These are phyloP conservation scores for Kobus ellipsiprymnus DNA, from an alignment of 2,113 vertebrate genomes.

Conservation along the genomic window DNA sequence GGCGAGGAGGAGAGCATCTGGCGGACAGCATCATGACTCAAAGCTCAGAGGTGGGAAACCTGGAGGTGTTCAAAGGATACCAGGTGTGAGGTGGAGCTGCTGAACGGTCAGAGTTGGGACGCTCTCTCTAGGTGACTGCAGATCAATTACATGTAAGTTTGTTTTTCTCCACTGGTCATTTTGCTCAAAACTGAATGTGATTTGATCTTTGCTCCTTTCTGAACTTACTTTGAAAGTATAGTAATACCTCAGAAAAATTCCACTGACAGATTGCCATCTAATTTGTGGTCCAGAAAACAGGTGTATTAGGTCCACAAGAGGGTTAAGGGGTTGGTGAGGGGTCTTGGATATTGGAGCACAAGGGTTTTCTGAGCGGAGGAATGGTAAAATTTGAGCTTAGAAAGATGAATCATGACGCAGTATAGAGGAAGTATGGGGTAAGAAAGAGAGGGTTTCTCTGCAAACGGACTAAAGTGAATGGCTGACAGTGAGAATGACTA, in stretches of 20 bases:
- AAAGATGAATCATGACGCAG: background rate
- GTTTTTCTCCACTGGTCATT: background rate
- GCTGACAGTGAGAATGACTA: accelerated
- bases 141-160: background rate
- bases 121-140: background rate
- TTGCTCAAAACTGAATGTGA: background rate
- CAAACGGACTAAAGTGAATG: background rate
- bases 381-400: background rate
- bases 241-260: background rate
- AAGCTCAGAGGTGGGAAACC: background rate
- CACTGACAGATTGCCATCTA: background rate
- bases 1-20: background rate
- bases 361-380: background rate
- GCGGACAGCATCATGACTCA: background rate
- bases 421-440: background rate
- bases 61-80: background rate
- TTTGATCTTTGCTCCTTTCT: background rate
- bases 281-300: background rate
- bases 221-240: background rate
- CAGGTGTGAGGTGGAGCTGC: background rate
- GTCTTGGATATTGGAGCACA: background rate
- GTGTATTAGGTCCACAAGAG: too few relatives aligned
- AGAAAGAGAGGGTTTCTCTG: background rate
- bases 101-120: background rate
- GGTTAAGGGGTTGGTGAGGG: background rate